Evolutionary conservation across 2,888 invertebrate species (phyloP).

Genomic region (Hedychridium roseum): DNA sequence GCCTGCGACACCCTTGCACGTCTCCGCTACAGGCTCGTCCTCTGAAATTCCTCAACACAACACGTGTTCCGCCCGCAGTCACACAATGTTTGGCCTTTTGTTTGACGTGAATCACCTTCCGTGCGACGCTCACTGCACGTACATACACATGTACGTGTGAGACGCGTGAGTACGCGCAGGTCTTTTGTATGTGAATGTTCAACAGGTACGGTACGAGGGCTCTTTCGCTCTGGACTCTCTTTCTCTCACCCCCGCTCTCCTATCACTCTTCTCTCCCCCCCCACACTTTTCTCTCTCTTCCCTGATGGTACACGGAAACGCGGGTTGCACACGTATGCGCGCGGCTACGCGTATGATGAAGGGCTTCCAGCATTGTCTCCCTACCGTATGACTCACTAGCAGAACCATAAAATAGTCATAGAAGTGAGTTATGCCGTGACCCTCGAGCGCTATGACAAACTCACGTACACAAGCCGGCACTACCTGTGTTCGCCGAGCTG

Average conservation of each 20-base stretch:
- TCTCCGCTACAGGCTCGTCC: slow-evolving; percentile 20
- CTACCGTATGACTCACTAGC: slow-evolving; percentile 53
- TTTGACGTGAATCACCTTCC: slow-evolving; percentile 58
- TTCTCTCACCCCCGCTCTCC: slow-evolving; percentile 16
- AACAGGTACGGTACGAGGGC: slow-evolving; percentile 38
- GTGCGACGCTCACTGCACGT: slow-evolving; percentile 27
- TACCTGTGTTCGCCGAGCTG: slow-evolving; percentile 22
- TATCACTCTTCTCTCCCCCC: too few relatives aligned
- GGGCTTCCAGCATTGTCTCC: slow-evolving; percentile 56
- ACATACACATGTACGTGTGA: slow-evolving; percentile 7
- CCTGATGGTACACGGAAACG: slow-evolving; percentile 36
- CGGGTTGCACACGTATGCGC: slow-evolving; percentile 27
- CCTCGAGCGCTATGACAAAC: slow-evolving; percentile 33
- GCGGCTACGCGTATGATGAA: slow-evolving; percentile 47
- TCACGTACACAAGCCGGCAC: slow-evolving; percentile 21
- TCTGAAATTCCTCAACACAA: slow-evolving; percentile 52
- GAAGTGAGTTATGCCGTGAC: slow-evolving; percentile 44
- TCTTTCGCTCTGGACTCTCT: slow-evolving; percentile 1
- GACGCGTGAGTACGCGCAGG: slow-evolving; percentile 16
- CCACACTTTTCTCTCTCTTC: too few relatives aligned
- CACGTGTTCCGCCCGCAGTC: slow-evolving; percentile 50
- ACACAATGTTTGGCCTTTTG: slow-evolving; percentile 55
- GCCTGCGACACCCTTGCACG: slow-evolving; percentile 5
- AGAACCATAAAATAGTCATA: slow-evolving; percentile 55
- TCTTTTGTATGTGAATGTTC: slow-evolving; percentile 33